phyloP scores from a whole-genome alignment of 2,888 invertebrate species.

The Perdita meconis region DNA sequence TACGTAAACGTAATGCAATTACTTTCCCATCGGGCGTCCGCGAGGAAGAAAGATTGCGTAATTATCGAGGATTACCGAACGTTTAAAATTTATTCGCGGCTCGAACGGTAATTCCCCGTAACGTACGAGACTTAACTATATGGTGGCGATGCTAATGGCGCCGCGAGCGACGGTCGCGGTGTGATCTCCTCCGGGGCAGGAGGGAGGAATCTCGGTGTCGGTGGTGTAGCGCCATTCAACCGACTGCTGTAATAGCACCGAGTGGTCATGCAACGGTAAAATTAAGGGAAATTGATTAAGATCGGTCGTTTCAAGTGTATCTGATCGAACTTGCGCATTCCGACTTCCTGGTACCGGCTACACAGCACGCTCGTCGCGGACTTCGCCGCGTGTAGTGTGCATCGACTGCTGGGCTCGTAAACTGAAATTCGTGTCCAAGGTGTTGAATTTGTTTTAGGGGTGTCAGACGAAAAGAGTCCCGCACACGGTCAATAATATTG shows the following conservation, averaged over 20 bases:
- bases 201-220: constrained; percentile 15
- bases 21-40: constrained; percentile 3
- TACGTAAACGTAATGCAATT: constrained; percentile 29
- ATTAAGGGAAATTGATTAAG: constrained; percentile 79
- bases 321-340: constrained; percentile 41
- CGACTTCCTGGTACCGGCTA: constrained; percentile 30
- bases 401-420: neutral
- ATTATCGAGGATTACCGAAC: neutral
- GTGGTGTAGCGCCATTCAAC: constrained; percentile 46
- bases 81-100: neutral
- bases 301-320: constrained; percentile 72
- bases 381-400: neutral
- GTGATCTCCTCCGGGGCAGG: neutral
- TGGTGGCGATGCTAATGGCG: constrained; percentile 21
- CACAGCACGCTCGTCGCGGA: constrained; percentile 13
- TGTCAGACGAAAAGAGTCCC: too few species aligned
- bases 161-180: neutral
- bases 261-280: constrained; percentile 76
- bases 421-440: neutral
- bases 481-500: too few species aligned
- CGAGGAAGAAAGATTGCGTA: neutral
- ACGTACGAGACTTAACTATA: constrained; percentile 2
- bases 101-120: constrained; percentile 15
- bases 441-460: too few species aligned
- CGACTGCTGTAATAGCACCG: constrained; percentile 31